Base-by-base conservation (phyloP, 2,888 invertebrate genomes). In the Galerucella nymphaeae region DNA sequence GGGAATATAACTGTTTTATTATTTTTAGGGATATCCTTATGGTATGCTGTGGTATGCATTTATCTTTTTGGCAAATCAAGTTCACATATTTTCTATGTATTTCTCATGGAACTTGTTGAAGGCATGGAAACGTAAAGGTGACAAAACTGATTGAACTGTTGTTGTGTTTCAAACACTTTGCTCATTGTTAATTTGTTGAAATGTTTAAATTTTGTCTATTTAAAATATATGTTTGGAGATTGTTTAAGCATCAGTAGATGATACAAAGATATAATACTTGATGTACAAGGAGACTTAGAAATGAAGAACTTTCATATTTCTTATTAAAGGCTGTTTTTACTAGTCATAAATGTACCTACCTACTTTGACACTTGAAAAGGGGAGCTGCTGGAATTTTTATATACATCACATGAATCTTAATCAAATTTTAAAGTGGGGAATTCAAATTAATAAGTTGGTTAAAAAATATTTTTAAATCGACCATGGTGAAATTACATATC, bases 11-110 rank as follows among this genome's bases (percentile, higher is more conserved):
- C 8, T 30, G 30, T 30, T 30, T 61, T 63, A 71, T 74, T 38
- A 71, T 69, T 82, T 91, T 73, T 88, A 96, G 95, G 94, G 93
- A 16, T 93, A 94, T 85, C 97, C 98, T 0, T 95, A 97, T 84
- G 96, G 96, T 16, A 88, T 97, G 38, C 89, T 98, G 74, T 97
- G 97, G 97, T 96, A 96, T 85, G 94, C 93, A 73, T 98, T 97
- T 86, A 92, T 97, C 76, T 88, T 95, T 61, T 88, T 95, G 13
- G 96, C 95, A 8, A 90, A 94, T 55, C 98, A 98, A 89, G 93
- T 98, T 66, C 97, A 97, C 86, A 89, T 91, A 77, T 96, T 96
- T 87, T 94, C 96, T 67, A 85, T 96, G 50, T 93, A 93, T 86
- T 96, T 96, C 87, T 93, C 95, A 13, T 93, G 91, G 88, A 94